Evolutionary conservation across 30 jellyfish, hydroid and myxozoan species (phyloP).

Genomic region (Aurelia sp.): DNA sequence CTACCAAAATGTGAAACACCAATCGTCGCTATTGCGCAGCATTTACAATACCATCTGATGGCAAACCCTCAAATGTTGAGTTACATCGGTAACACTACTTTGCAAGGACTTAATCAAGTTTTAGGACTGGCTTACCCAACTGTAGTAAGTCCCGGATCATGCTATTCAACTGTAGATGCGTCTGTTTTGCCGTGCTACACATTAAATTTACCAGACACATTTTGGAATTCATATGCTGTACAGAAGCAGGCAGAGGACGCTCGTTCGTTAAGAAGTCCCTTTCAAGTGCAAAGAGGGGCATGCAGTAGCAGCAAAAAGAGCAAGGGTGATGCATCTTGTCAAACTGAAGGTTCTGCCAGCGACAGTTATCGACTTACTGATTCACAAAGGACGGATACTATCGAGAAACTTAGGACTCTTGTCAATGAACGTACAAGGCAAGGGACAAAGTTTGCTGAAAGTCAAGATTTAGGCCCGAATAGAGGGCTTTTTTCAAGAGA

Average conservation of each 20-base stretch:
- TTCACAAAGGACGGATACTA: no score
- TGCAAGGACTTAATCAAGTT: conserved; percentile 55
- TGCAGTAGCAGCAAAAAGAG: conserved; percentile 19
- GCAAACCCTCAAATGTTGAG: conserved; percentile 61
- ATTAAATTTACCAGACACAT: conserved; percentile 54
- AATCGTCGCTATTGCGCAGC: conserved; percentile 49
- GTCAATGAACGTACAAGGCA: no score
- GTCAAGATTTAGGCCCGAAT: no score
- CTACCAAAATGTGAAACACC: conserved; percentile 51
- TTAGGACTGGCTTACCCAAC: conserved; percentile 22
- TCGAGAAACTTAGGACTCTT: no score
- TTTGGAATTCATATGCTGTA: conserved; percentile 34
- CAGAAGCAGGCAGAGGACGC: conserved; percentile 14
- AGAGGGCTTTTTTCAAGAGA: no score
- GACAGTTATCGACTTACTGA: not conserved
- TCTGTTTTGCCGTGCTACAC: conserved; percentile 53
- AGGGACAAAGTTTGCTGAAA: no score
- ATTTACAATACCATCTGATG: conserved; percentile 45
- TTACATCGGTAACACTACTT: conserved; percentile 56
- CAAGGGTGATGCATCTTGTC: conserved; percentile 27
- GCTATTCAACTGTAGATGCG: not conserved
- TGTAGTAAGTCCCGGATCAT: conserved; percentile 15
- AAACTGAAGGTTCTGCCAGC: conserved; percentile 3
- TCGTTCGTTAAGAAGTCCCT: conserved; percentile 15
- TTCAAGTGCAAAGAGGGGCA: conserved; percentile 38